Base-by-base conservation (phyloP, 92 coral and sea anemone species). In the Isaurus tuberculatus region DNA sequence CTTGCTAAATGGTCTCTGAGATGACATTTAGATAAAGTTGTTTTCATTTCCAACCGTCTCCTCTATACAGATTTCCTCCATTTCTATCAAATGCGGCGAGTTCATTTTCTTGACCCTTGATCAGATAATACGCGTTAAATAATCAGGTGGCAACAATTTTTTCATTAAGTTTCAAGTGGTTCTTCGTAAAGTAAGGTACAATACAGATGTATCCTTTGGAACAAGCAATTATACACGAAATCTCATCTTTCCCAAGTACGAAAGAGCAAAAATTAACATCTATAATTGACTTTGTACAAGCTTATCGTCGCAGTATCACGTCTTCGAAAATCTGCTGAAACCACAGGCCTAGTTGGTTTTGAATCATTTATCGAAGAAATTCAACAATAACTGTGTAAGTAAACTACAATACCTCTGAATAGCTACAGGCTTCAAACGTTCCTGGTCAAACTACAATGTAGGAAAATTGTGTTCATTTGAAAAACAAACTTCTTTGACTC, bases 1-100 rank as follows among this genome's bases (percentile, higher is more conserved):
- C 82, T 77, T n/a, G 70, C 69, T 46, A 77, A 77, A 77, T 77
- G 82, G 69, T 43, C 8, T 22, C 22, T 19, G 70, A 77, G 82
- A 55, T 57, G 20, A 77, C 68, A 77, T 77, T 77, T 19, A 77
- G 82, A 77, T 77, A 58, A 57, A n/a, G 22, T 36, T 40, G 36
- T 36, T 32, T 34, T 29, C 46, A 37, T 40, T 40, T 40, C 13
- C 46, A 17, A 60, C 23, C 43, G 10, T 73, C 65, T 28, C 44
- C 27, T 27, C 40, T 49, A 31, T 26, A 8, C 75, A 11, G 57
- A 42, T 51, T 53, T 36, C 20, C 16, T 11, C 16, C 25, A 15
- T 36, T 8, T 17, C 36, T 40, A 36, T 22, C 70, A 77, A 53
- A 33, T 75, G 67, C 15, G 22, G 49, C 46, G 46, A 75, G 44